Evolutionary conservation across 2,797 vertebrate genomes (phyloP).

Genomic region (Craterocephalus amniculus): DNA sequence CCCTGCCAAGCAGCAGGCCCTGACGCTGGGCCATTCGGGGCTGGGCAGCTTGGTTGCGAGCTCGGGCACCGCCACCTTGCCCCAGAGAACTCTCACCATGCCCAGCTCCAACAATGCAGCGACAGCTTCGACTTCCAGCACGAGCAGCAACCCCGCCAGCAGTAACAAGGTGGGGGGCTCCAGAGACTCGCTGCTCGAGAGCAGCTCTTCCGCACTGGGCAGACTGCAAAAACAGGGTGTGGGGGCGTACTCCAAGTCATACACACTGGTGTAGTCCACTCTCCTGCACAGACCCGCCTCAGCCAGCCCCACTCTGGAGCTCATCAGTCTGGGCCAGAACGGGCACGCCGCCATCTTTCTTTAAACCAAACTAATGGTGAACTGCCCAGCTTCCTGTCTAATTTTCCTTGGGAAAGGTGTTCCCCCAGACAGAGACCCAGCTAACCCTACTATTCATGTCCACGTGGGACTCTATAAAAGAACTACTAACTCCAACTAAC

Average conservation of each 20-base stretch:
- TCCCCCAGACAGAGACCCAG: conserved; percentile 67
- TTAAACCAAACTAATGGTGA: conserved; percentile 67
- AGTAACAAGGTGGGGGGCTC: conserved; percentile 94
- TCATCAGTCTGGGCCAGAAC: conserved; percentile 61
- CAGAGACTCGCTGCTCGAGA: conserved; percentile 98
- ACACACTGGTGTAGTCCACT: conserved; percentile 92
- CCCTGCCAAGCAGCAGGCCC: conserved; percentile 88
- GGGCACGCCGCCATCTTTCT: conserved; percentile 64
- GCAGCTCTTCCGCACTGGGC: conserved; percentile 93
- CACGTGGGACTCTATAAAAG: conserved; percentile 69
- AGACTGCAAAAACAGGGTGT: conserved; percentile 95
- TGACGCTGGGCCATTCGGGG: conserved; percentile 89
- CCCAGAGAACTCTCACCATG: conserved; percentile 97
- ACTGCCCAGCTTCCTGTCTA: conserved; percentile 64
- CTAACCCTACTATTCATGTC: conserved; percentile 70
- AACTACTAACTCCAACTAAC: conserved; percentile 81
- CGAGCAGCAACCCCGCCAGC: conserved; percentile 78
- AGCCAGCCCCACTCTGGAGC: conserved; percentile 55
- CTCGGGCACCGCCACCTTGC: conserved; percentile 91
- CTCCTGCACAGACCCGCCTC: conserved; percentile 63
- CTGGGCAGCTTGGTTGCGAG: conserved; percentile 78
- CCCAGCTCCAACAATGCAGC: conserved; percentile 84
- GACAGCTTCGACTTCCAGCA: conserved; percentile 82
- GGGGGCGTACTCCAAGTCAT: conserved; percentile 97
- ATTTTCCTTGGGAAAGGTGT: conserved; percentile 52